A percentile compares a stretch with the other conserved stretches of the same genome.
phyloP scores from a whole-genome alignment of 2,888 invertebrate species.

The Apomyelois bistriatella region DNA sequence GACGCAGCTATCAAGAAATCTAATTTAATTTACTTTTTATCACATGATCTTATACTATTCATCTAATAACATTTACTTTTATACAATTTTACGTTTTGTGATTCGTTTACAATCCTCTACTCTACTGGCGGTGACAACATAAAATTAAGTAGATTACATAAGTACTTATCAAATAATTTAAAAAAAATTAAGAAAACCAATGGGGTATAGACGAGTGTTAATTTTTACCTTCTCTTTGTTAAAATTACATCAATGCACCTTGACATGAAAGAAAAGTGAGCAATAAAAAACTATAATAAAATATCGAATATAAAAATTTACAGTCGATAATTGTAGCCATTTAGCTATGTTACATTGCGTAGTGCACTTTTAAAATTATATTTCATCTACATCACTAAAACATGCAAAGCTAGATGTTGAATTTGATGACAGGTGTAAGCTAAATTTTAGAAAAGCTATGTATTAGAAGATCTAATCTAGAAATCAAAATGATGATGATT shows the following conservation, averaged over 20 bases:
- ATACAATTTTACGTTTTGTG: constrained; percentile 1
- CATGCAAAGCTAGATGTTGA: neutral
- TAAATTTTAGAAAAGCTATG: neutral
- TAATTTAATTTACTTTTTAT: constrained; percentile 39
- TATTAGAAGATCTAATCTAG: neutral
- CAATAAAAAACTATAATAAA: too few species aligned
- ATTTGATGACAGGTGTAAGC: neutral
- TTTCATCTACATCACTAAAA: too few species aligned
- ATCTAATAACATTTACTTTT: constrained; percentile 21
- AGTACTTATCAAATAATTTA: neutral
- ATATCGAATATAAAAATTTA: too few species aligned
- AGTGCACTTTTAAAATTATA: too few species aligned
- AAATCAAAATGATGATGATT: neutral
- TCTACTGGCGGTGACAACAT: neutral
- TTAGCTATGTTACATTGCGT: too few species aligned
- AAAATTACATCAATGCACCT: too few species aligned
- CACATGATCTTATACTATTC: constrained; percentile 33
- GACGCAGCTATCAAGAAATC: neutral
- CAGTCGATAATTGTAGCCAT: too few species aligned
- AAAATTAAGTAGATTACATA: neutral
- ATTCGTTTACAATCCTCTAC: neutral
- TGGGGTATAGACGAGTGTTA: too few species aligned
- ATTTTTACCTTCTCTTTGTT: too few species aligned
- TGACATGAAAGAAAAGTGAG: too few species aligned
- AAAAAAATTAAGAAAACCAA: too few species aligned